phyloP scores from a whole-genome alignment of 2,113 vertebrate species.

The Sialia sialis region DNA sequence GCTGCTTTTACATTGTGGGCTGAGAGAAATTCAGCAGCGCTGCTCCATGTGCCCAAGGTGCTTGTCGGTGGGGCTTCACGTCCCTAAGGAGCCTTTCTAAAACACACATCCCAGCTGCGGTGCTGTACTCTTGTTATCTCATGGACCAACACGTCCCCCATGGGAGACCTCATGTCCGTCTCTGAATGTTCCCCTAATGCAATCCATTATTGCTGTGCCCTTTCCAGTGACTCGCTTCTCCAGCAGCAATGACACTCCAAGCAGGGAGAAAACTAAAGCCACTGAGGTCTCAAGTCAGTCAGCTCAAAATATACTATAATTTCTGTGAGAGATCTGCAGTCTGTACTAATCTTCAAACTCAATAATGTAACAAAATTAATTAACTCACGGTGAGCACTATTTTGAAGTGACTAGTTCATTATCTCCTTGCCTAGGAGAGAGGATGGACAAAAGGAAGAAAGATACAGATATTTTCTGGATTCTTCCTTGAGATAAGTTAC shows the following conservation, averaged over 20 bases:
- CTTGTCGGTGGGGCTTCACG: neutral
- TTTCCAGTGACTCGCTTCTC: neutral
- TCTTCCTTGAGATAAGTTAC: neutral
- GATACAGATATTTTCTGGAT: conserved; percentile 17
- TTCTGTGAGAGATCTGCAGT: neutral
- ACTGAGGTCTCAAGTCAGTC: neutral
- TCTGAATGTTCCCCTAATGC: rapidly evolving
- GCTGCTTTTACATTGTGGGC: neutral
- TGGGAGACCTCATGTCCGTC: neutral
- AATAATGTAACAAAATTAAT: neutral
- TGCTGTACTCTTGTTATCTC: neutral
- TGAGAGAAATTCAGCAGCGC: neutral
- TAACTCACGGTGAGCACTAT: neutral
- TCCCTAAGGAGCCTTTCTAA: neutral
- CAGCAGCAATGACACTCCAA: neutral
- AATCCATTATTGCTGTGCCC: neutral
- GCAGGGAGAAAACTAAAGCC: neutral
- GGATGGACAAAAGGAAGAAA: neutral
- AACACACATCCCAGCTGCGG: neutral
- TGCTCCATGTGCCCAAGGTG: neutral
- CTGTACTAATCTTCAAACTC: neutral
- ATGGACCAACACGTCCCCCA: neutral
- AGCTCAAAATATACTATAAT: neutral
- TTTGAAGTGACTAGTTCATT: conserved; percentile 4
- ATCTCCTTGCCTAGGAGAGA: conserved; percentile 1